Conservation (phyloP, 2,113 vertebrate species). For the Micromys minutus region DNA sequence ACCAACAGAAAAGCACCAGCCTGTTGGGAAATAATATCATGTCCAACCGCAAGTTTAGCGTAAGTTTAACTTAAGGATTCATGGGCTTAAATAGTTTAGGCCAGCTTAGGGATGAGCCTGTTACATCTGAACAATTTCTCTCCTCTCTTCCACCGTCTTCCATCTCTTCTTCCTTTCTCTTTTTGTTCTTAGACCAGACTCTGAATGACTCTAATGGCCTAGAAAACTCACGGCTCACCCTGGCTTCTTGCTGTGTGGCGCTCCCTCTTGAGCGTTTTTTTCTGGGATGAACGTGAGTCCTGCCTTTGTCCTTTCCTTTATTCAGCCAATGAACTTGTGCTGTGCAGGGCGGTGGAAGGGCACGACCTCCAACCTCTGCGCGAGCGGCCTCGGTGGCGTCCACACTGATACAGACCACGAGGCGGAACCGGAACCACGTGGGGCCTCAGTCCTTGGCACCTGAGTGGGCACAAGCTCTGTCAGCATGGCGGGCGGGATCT, state of each 20-base stretch:
- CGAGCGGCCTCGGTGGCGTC: background rate
- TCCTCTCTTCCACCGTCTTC: background rate
- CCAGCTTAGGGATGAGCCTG: background rate
- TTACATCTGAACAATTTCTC: background rate
- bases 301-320: background rate
- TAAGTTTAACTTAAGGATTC: conserved; percentile 34
- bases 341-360: too few relatives aligned
- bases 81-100: background rate
- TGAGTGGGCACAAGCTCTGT: background rate
- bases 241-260: background rate
- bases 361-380: background rate
- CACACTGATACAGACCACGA: background rate
- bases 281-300: background rate
- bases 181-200: background rate
- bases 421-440: background rate
- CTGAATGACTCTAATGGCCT: background rate
- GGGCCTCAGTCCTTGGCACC: background rate
- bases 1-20: background rate
- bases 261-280: background rate
- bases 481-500: background rate
- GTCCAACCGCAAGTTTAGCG: background rate
- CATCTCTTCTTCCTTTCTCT: background rate
- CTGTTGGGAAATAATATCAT: background rate
- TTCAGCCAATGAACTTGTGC: background rate
- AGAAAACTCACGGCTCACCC: background rate